phyloP scores from a whole-genome alignment of 1,140 invertebrate genomes.

The Stratiolaelaps scimitus region DNA sequence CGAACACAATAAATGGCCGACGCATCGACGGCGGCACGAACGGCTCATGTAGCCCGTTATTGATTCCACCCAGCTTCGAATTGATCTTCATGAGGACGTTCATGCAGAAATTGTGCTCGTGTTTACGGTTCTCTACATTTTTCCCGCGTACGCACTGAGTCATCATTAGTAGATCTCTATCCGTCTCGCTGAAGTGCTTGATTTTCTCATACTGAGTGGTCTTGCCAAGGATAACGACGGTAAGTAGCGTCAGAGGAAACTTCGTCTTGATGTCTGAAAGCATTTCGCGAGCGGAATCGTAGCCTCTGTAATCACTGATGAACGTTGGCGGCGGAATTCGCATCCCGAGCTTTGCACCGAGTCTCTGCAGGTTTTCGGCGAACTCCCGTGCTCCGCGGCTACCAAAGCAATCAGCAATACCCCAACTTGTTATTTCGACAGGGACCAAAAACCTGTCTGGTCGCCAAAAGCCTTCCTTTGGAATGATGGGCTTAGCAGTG shows the following conservation, averaged over 20 bases:
- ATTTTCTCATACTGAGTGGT: slow-evolving; percentile 5
- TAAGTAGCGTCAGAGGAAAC: not conserved
- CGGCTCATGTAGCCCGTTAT: slow-evolving; percentile 49
- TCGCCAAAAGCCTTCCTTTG: slow-evolving; percentile 3
- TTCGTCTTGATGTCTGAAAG: slow-evolving; percentile 15
- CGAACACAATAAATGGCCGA: slow-evolving; percentile 54
- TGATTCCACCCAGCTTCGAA: slow-evolving; percentile 68
- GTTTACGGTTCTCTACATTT: not conserved
- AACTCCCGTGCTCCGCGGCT: not conserved
- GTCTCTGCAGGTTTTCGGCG: not conserved
- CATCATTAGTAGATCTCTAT: not conserved
- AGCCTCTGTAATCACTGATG: not conserved
- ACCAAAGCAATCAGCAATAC: slow-evolving; percentile 7
- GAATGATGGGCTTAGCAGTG: not conserved
- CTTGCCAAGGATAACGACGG: not conserved
- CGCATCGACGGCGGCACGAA: slow-evolving; percentile 33
- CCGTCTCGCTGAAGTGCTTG: slow-evolving; percentile 6
- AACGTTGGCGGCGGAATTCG: not conserved
- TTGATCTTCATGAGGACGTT: slow-evolving; percentile 53
- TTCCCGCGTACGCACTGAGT: not conserved
- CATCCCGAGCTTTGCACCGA: slow-evolving; percentile 7
- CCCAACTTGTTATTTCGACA: slow-evolving; percentile 3
- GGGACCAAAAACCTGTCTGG: not conserved
- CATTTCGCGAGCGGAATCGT: not conserved
- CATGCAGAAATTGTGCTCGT: not conserved